Evolutionary conservation across 1,140 invertebrate genomes (phyloP).

Genomic region (Theocolax elegans): DNA sequence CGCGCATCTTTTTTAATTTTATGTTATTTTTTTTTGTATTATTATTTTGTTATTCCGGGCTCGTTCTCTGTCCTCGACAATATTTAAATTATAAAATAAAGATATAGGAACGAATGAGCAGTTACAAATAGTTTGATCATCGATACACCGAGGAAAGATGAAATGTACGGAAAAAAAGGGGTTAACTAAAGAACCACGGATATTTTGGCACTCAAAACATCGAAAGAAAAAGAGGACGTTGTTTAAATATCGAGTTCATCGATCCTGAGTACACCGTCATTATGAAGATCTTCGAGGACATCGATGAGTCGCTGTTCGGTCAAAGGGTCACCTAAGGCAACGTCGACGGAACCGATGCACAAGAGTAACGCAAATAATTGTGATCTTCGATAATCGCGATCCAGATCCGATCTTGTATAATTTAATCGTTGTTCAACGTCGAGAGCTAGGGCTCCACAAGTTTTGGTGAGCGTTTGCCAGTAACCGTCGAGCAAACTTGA

Average conservation of each 20-base stretch:
- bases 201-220: too few relatives aligned
- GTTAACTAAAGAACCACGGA: too few relatives aligned
- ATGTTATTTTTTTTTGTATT: background rate
- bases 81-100: too few relatives aligned
- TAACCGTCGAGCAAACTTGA: conserved; percentile 75
- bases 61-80: too few relatives aligned
- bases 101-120: too few relatives aligned
- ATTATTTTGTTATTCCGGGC: too few relatives aligned
- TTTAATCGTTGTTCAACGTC: conserved; percentile 70
- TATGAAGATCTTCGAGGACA: conserved; percentile 72
- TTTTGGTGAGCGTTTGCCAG: conserved; percentile 72
- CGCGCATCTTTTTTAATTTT: conserved; percentile 1
- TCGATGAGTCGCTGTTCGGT: conserved; percentile 77
- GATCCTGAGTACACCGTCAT: conserved; percentile 67
- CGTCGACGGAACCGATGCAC: conserved; percentile 83
- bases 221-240: too few relatives aligned
- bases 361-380: conserved; percentile 79
- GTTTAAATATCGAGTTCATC: conserved; percentile 48
- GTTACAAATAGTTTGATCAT: too few relatives aligned
- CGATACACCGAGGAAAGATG: too few relatives aligned
- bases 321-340: conserved; percentile 74
- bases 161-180: too few relatives aligned
- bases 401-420: conserved; percentile 70
- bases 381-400: conserved; percentile 76
- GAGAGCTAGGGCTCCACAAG: conserved; percentile 70